Percentiles rank a stretch among this genome's conserved stretches.
phyloP scores from a whole-genome alignment of 2,888 invertebrate genomes.

The Pristionchus japonicus region DNA sequence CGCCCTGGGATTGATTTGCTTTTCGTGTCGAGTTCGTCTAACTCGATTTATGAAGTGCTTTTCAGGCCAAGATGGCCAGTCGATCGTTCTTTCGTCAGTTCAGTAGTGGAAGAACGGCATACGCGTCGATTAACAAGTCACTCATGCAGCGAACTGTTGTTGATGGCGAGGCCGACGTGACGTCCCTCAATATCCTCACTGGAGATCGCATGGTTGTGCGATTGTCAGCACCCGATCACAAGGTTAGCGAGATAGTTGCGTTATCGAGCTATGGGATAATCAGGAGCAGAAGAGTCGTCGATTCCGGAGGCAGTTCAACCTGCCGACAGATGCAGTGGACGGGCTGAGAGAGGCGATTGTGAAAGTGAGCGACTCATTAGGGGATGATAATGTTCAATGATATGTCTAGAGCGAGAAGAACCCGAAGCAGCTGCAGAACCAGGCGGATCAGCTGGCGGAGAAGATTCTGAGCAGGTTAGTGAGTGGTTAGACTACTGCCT shows the following conservation, averaged over 20 bases:
- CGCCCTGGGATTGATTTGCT: too few relatives aligned
- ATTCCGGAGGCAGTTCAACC: conserved; percentile 50
- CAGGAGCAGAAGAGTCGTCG: conserved; percentile 37
- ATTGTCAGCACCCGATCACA: conserved; percentile 48
- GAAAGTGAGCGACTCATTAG: neutral
- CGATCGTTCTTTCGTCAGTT: neutral
- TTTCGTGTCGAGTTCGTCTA: too few relatives aligned
- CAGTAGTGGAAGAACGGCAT: neutral
- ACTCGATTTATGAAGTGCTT: neutral
- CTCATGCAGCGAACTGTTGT: conserved; percentile 44
- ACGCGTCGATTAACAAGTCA: conserved; percentile 5
- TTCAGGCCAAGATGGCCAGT: neutral
- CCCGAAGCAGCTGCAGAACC: conserved; percentile 69
- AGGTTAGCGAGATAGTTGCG: conserved; percentile 2
- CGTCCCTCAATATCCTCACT: conserved; percentile 58
- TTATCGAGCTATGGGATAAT: neutral
- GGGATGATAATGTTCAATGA: neutral
- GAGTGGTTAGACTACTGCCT: too few relatives aligned
- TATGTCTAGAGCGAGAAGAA: conserved; percentile 53
- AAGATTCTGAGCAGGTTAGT: conserved; percentile 57
- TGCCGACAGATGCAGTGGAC: conserved; percentile 57
- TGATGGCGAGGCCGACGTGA: conserved; percentile 52
- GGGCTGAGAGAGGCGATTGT: conserved; percentile 54
- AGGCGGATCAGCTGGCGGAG: conserved; percentile 67
- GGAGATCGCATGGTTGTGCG: conserved; percentile 57